Evolutionary conservation across 2,797 vertebrate genomes (phyloP).

Genomic region (Dicrostonyx torquatus): DNA sequence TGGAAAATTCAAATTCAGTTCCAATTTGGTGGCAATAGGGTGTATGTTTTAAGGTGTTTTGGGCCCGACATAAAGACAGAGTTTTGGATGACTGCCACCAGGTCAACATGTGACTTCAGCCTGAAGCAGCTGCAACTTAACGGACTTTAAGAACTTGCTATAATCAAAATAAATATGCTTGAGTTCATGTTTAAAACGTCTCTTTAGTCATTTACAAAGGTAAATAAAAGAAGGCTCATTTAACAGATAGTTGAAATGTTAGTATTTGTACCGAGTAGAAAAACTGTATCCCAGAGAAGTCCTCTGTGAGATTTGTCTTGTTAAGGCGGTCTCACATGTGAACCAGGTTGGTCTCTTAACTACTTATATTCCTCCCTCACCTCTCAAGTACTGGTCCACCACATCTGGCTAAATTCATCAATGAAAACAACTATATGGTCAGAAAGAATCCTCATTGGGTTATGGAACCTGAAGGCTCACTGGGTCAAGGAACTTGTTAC

Average conservation of each 20-base stretch:
- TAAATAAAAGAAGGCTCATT: conserved; percentile 24
- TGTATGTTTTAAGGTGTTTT: neutral
- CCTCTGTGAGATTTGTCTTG: neutral
- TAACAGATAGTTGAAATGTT: conserved; percentile 28
- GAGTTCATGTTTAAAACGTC: neutral
- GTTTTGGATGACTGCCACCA: neutral
- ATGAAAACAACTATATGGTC: neutral
- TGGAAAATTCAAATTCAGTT: conserved; percentile 28
- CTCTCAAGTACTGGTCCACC: too few species aligned
- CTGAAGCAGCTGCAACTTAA: neutral
- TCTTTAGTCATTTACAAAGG: conserved; percentile 38
- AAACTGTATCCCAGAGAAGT: conserved; percentile 14
- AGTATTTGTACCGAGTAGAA: conserved; percentile 1
- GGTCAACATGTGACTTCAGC: neutral
- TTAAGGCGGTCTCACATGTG: neutral
- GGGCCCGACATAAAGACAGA: neutral
- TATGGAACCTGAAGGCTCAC: too few species aligned
- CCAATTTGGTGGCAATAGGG: conserved; percentile 1
- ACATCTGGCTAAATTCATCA: neutral
- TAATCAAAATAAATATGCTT: conserved; percentile 7
- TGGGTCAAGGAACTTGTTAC: neutral
- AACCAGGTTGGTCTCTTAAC: neutral
- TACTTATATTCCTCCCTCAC: neutral
- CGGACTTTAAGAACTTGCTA: conserved; percentile 18
- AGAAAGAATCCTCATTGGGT: neutral